Evolutionary conservation across 1,140 invertebrate species (phyloP), one percentile per base, ranked within the genome.

Genomic region (honey bee (Apis mellifera)): DNA sequence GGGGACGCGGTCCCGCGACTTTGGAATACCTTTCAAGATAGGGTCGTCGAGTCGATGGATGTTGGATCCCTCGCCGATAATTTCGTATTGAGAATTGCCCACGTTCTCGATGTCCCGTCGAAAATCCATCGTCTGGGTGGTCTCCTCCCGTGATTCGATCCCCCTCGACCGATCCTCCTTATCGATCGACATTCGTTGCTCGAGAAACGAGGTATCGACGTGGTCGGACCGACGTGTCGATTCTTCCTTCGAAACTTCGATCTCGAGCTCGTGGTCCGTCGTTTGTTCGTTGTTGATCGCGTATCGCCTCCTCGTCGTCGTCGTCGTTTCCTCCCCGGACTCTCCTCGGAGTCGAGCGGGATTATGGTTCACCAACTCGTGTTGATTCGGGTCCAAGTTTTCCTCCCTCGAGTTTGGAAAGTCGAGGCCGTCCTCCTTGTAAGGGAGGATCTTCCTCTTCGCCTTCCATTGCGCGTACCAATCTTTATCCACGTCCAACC

Each of bases 401-500:
- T 90, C 79, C 21, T 93, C 91, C 32, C 66, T 76, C 0, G 89
- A 71, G 68, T 93, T 93, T 0, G 89, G 89, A 62, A 90, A 78
- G 50, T 93, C 89, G 9, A 94, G 72, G 26, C 88, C 92, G 62
- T 94, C 93, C 8, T 90, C 71, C 23, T 86, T 74, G 7, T 90
- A 85, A 7, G 69, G 64, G n/a, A 83, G 60, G 19, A 83, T 78
- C 42, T 85, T 88, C 50, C 82, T 89, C 11, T 87, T 87, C 3
- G 77, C 73, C 13, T 77, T 87, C 76, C 78, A 84, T 11, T 82
- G 54, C 21, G 82, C 77, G 84, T 87, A 84, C 89, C 91, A 93
- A 23, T 87, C 79, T 12, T 92, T 90, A n/a, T 92, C 90, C 2
- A 92, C 90, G 50, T 94, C 90, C 68, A 94, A 23, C 9, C 80